Evolutionary conservation across 2,113 vertebrate species (phyloP).

Genomic region (Struthio camelus): DNA sequence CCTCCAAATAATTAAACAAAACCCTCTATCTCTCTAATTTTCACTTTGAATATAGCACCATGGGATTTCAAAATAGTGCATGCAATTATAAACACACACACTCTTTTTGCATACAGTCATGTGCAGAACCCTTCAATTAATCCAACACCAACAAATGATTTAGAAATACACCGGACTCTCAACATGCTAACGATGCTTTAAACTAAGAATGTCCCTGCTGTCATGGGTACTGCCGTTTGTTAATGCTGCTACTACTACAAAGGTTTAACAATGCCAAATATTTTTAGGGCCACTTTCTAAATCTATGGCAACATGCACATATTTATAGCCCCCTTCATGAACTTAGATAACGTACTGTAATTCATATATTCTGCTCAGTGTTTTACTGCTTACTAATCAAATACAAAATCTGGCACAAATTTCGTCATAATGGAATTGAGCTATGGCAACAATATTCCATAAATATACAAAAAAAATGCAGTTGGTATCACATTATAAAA

Average conservation of each 20-base stretch:
- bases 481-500: slow-evolving; percentile 38
- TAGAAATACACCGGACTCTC: background rate
- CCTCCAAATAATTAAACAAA: slow-evolving; percentile 51
- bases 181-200: slow-evolving; percentile 29
- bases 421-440: slow-evolving; percentile 27
- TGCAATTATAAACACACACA: background rate
- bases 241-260: slow-evolving; percentile 1
- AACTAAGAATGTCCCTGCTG: background rate
- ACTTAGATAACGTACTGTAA: background rate
- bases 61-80: slow-evolving; percentile 22
- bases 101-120: background rate
- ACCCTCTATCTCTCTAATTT: slow-evolving; percentile 5
- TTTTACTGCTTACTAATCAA: slow-evolving; percentile 16
- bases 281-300: slow-evolving; percentile 11
- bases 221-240: background rate
- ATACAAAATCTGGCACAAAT: slow-evolving; percentile 12
- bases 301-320: background rate
- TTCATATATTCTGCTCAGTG: background rate
- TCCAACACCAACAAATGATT: background rate
- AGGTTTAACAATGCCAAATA: slow-evolving; percentile 26
- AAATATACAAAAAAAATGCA: background rate
- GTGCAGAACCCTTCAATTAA: slow-evolving; percentile 4
- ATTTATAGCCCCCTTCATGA: slow-evolving; percentile 2
- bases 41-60: slow-evolving; percentile 10
- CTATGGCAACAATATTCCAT: background rate